Percentiles rank a stretch among this genome's conserved stretches.
Conservation (phyloP, 2,888 invertebrate genomes). For the Dichetophora obliterata region DNA sequence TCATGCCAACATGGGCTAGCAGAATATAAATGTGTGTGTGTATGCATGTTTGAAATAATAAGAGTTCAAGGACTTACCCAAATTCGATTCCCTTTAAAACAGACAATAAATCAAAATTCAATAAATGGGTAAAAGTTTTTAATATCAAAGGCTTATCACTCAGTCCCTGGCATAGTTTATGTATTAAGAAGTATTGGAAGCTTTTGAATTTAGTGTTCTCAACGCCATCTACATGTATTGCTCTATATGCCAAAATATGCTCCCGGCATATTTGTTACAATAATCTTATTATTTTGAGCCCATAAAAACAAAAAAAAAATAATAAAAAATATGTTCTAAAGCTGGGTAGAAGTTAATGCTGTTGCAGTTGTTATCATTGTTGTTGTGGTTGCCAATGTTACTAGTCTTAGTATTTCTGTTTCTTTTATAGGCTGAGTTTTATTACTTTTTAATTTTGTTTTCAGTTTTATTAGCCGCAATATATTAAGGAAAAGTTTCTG, state of each 20-base stretch:
- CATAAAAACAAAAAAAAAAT: neutral
- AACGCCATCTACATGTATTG: too few species aligned
- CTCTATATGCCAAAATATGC: neutral
- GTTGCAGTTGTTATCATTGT: neutral
- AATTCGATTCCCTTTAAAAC: too few species aligned
- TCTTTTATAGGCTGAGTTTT: neutral
- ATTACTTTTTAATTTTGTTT: neutral
- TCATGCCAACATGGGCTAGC: too few species aligned
- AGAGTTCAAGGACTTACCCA: too few species aligned
- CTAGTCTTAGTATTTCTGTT: constrained; percentile 2
- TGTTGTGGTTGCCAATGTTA: constrained; percentile 9
- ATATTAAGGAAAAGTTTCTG: neutral
- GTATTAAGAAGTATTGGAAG: too few species aligned
- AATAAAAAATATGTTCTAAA: too few species aligned
- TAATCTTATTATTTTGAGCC: too few species aligned
- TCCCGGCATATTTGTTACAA: neutral
- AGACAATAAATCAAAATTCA: too few species aligned
- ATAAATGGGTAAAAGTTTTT: too few species aligned
- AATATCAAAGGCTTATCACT: too few species aligned
- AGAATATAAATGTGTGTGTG: neutral
- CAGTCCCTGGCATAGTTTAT: too few species aligned
- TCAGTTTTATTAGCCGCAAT: neutral
- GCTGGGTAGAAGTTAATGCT: neutral
- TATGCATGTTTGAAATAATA: neutral
- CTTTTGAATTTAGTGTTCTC: neutral